These are phyloP conservation scores for Cyprinodon brontotheroides DNA, from an alignment of 2,113 vertebrate species.

Conservation along the genomic window DNA sequence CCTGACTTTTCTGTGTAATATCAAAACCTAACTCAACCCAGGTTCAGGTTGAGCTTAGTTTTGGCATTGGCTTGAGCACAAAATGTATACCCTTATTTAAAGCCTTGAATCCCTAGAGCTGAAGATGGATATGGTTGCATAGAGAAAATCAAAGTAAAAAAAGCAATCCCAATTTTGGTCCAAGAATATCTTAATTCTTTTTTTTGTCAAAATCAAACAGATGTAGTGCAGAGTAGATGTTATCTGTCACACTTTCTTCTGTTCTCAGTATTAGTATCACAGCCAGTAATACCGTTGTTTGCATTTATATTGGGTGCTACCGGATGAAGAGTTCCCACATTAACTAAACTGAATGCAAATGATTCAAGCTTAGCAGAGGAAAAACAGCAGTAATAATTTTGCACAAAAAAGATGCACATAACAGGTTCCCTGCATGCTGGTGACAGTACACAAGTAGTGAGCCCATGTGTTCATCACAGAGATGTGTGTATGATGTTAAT, in stretches of 20 bases:
- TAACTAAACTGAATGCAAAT: background rate
- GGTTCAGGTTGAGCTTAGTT: no score
- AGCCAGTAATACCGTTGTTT: background rate
- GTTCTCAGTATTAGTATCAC: background rate
- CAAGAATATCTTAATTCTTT: no score
- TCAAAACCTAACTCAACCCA: no score
- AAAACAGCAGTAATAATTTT: background rate
- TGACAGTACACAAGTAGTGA: background rate
- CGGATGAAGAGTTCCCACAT: background rate
- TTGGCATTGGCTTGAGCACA: no score
- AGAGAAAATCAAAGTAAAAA: no score
- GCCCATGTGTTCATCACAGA: constrained; percentile 1
- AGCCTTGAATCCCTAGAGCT: no score
- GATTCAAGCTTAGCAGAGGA: background rate
- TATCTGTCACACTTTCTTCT: background rate
- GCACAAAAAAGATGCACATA: background rate
- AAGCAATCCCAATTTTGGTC: no score
- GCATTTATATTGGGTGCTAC: background rate
- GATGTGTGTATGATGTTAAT: constrained; percentile 26
- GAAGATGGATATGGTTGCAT: no score
- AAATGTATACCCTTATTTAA: no score
- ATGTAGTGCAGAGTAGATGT: background rate
- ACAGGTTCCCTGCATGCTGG: constrained; percentile 22
- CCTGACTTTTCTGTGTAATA: no score
- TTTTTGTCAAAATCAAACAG: no score